Percentiles rank a stretch among this genome's conserved stretches.
Conservation (phyloP, 1,140 invertebrate genomes). For the Parasteatoda tepidariorum region DNA sequence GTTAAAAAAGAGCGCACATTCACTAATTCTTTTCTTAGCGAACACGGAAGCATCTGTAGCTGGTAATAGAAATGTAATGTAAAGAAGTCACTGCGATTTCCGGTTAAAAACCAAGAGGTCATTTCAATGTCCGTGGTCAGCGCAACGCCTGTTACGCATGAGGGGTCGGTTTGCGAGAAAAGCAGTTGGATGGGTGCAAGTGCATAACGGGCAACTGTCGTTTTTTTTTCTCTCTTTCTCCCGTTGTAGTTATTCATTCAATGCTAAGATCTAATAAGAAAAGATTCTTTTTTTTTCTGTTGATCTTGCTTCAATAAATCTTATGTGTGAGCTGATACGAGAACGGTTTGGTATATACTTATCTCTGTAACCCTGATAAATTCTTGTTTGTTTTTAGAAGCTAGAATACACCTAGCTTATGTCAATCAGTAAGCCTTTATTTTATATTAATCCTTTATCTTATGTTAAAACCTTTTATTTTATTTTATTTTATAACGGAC, state of each 20-base stretch:
- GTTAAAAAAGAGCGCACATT: neutral
- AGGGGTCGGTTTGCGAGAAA: neutral
- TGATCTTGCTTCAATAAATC: too few relatives aligned
- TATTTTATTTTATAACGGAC: too few relatives aligned
- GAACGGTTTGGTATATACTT: too few relatives aligned
- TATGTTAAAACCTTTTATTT: too few relatives aligned
- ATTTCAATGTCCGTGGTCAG: neutral
- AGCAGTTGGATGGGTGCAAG: conserved; percentile 7
- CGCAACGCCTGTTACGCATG: neutral
- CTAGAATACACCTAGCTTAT: too few relatives aligned
- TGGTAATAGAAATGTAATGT: neutral
- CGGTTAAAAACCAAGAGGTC: conserved; percentile 4
- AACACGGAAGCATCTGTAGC: neutral
- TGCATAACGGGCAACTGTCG: neutral
- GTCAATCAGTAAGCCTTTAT: too few relatives aligned
- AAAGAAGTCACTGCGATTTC: neutral
- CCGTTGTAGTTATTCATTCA: too few relatives aligned
- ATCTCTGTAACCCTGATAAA: too few relatives aligned
- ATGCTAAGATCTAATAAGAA: neutral
- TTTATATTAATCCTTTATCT: too few relatives aligned
- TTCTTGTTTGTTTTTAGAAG: too few relatives aligned
- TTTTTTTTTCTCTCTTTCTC: neutral
- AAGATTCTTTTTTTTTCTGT: too few relatives aligned
- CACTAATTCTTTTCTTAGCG: neutral
- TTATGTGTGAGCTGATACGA: too few relatives aligned